Percentiles rank a stretch among this genome's conserved stretches.
Conservation (phyloP, 2,797 vertebrate species). For the Fratercula arctica region DNA sequence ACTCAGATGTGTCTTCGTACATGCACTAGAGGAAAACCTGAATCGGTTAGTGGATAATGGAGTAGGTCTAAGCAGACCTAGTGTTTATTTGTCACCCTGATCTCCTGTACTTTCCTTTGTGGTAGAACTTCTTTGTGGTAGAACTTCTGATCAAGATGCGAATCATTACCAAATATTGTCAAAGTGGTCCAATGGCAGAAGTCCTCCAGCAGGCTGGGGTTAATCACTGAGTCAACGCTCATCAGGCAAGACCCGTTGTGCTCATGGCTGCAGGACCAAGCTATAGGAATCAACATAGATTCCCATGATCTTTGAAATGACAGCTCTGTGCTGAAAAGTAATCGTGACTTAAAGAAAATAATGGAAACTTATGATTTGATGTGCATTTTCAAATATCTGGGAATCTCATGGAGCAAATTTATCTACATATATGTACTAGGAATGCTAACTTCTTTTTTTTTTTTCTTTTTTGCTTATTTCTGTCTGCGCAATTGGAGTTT, state of each 20-base stretch:
- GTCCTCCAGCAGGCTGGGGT: background rate
- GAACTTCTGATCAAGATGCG: background rate
- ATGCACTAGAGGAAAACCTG: background rate
- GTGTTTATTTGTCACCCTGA: background rate
- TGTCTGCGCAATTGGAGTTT: background rate
- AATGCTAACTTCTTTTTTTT: background rate
- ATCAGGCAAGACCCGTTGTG: background rate
- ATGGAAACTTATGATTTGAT: background rate
- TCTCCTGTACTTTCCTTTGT: background rate
- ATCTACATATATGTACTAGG: background rate
- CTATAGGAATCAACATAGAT: background rate
- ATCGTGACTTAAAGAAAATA: background rate
- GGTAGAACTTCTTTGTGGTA: background rate
- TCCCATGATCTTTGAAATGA: background rate
- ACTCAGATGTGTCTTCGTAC: background rate
- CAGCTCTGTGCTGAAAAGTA: background rate
- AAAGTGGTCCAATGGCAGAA: background rate
- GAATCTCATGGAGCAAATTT: background rate
- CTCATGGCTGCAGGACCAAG: background rate
- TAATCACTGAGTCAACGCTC: background rate
- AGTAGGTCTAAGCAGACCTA: background rate
- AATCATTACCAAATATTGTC: background rate
- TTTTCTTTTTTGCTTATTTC: background rate
- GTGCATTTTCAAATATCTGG: background rate
- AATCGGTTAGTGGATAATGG: background rate